Percentiles rank a stretch among this genome's conserved stretches.
Conservation (phyloP, 2,888 invertebrate species). For the Malthinus flaveolus region DNA sequence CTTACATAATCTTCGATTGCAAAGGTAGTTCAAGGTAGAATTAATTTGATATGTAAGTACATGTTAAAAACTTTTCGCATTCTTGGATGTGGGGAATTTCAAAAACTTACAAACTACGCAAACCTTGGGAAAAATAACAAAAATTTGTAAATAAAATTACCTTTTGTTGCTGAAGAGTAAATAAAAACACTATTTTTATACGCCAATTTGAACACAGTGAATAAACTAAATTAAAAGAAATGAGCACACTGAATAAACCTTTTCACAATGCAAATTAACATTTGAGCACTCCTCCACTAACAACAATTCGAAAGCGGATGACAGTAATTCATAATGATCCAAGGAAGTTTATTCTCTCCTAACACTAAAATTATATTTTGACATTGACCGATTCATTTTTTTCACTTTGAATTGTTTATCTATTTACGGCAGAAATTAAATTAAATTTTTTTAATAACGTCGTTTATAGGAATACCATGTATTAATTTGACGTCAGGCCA, state of each 20-base stretch:
- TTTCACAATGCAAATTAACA: conserved; percentile 19
- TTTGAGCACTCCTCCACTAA: conserved; percentile 23
- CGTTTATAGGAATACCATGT: too few relatives aligned
- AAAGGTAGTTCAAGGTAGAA: too few relatives aligned
- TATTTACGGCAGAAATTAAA: too few relatives aligned
- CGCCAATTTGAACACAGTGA: conserved; percentile 1
- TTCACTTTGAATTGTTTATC: too few relatives aligned
- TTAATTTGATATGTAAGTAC: too few relatives aligned
- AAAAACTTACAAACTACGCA: not conserved
- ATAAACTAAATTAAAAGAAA: not conserved
- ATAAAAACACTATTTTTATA: not conserved
- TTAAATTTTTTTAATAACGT: too few relatives aligned
- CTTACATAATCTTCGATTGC: too few relatives aligned
- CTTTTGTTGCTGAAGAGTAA: not conserved
- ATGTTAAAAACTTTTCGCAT: too few relatives aligned
- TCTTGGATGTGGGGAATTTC: not conserved
- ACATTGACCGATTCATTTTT: too few relatives aligned
- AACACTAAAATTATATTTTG: too few relatives aligned
- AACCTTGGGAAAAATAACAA: not conserved
- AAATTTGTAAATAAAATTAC: not conserved
- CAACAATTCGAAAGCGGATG: conserved; percentile 30
- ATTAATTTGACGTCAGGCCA: too few relatives aligned
- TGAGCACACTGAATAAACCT: conserved; percentile 14
- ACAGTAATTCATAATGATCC: conserved; percentile 25
- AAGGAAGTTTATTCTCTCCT: not conserved